These are phyloP conservation scores for Orientallactaga bullata DNA, from an alignment of 2,113 vertebrate genomes.

Conservation along the genomic window DNA sequence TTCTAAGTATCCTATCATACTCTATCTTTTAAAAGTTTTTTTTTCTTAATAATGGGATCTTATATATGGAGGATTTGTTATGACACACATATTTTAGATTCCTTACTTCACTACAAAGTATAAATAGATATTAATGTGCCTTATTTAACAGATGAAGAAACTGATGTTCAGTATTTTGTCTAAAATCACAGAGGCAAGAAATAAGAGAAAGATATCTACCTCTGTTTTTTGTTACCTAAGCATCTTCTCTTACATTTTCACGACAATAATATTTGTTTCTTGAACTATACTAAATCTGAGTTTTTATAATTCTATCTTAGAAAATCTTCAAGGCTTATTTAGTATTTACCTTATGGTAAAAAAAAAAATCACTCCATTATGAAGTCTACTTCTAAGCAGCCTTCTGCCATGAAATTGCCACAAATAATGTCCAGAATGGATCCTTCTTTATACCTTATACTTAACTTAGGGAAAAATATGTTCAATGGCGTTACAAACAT, in stretches of 20 bases:
- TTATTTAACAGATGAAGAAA: slow-evolving; percentile 40
- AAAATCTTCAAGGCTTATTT: neutral
- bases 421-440: neutral
- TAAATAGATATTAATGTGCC: neutral
- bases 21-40: neutral
- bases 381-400: neutral
- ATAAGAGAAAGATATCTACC: neutral
- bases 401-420: neutral
- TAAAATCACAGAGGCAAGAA: slow-evolving; percentile 1
- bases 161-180: neutral
- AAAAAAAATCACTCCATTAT: slow-evolving; percentile 45
- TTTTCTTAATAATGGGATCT: neutral
- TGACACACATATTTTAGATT: slow-evolving; percentile 16
- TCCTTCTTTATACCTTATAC: neutral
- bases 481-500: neutral
- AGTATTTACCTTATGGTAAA: neutral
- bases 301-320: neutral
- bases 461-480: neutral
- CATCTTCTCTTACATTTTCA: neutral
- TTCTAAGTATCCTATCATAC: neutral
- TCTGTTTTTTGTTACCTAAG: neutral
- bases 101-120: neutral
- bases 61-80: neutral
- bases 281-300: neutral
- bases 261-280: neutral